Base-by-base conservation (phyloP, 2,888 invertebrate species). In the Agapostemon virescens region DNA sequence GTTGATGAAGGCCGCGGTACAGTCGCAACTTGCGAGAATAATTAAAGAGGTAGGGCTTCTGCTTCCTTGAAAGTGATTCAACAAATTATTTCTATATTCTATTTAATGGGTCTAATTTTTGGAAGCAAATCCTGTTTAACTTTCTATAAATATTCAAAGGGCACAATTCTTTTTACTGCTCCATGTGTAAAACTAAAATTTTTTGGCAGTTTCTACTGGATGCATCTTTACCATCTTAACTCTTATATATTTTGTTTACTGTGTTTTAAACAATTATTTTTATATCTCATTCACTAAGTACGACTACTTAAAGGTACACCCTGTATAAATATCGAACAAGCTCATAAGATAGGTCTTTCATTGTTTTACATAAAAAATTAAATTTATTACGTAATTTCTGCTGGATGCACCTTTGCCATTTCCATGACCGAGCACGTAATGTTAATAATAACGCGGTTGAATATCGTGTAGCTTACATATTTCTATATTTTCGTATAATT, bases 21-120 rank as follows among this genome's bases (percentile, higher is more conserved):
- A 90, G 72, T 80, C 87, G 36, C 90, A 91, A 77, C 86, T 90
- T 75, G 84, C 87, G 23, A 89, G 89, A 82, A 77, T 91, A 68
- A 88, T 88, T 67, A 90, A 88, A 76, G 89, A 91, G 89, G 91
- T 91, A n/a, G 38, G 49, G 0, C 30, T 64, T 13, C 20, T 15
- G 11, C 17, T 33, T 64, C 13, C 9, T 36, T 72, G 2, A 55
- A 55, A 55, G 15, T 17, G 0, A 17, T 15, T 55, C 15, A 26
- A 23, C 15, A 26, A 6, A 15, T 15, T 64, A 63, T 63, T 63
- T 70, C 20, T 70, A 20, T 9, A 61, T 42, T 5, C 4, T 33
- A 15, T 33, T 40, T 42, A 30, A n/a, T 15, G 6, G 2, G 26
- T 26, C 26, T 1, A 26, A 55, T 13, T 55, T 55, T 15, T 26